Base-by-base conservation (phyloP, 2,113 vertebrate genomes). In the Lycaon pictus region DNA sequence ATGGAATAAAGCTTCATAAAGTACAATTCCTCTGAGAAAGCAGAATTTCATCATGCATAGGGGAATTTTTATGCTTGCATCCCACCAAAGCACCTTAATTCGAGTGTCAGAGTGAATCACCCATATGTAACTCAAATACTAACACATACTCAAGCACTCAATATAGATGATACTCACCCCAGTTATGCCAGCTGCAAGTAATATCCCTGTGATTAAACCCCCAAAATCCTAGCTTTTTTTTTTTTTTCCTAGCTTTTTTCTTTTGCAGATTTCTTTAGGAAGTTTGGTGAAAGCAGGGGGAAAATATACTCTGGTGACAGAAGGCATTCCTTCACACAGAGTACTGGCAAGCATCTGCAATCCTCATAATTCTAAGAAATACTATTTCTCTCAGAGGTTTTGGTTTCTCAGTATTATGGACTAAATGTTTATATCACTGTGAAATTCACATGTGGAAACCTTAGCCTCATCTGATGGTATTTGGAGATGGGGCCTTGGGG, bases 221-320 rank as follows among this genome's bases (percentile, higher is more conserved):
- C 56, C 4, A 72, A 84, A 79, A 11, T 79, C 67, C 27, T 84
- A 25, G 17, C 15, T 71, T 67, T 67, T 74, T 95, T 82, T 82
- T 86, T 79, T 13, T 32, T 35, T 35, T 79, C 67, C 27, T 84
- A 25, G 17, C 15, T 71, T 67, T 67, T 74, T 95, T 82, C 88
- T 86, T 79, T 13, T 32, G 20, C 85, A 83, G 74, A 90, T 90
- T 89, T 92, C 67, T 83, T 58, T 27, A 71, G n/a, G 27, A 94
- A 89, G 37, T 79, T 90, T 83, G 35, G 6, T 88, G 48, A 71
- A 81, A 86, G 7, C n/a, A 85, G 19, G 35, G 11, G 53, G 22
- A 20, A 72, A 88, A 87, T 56, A 23, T 23, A 62, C 37, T n/a
- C 15, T 8, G 51, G 19, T 82, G 83, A 82, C 16, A 69, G 77